Base-by-base conservation (phyloP, 2,888 invertebrate genomes). In the Phytoseiulus persimilis region DNA sequence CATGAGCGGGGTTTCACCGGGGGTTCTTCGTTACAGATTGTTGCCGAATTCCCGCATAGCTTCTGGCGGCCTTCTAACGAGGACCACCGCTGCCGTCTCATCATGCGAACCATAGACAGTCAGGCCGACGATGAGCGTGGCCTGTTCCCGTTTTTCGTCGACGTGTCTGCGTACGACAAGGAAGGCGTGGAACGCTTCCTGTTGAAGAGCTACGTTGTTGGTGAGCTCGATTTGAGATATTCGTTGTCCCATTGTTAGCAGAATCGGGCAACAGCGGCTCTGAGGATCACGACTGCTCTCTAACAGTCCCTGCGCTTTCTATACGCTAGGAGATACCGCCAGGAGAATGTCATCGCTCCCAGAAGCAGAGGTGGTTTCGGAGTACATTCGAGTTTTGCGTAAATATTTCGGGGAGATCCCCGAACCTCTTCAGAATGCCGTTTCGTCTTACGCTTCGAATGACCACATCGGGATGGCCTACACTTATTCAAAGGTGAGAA, bases 381-480 rank as follows among this genome's bases (percentile, higher is more conserved):
- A 87, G 45, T 87, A 87, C 45, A 45, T 87, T 23, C 32, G 45
- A 14, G 33, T 87, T 6, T 14, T 87, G 87, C 32, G 87, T 6
- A 87, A 87, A 33, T 39, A 39, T 31, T 87, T 87, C 33, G 87
- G 87, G n/a, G 87, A 87, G 87, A 87, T 87, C 9, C 87, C 87
- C 0, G 87, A 87, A 87, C 87, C 87, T 39, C 33, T 87, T 5
- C 87, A 87, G 33, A 39, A n/a, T 33, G 39, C 28, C 14, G 87
- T 87, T 23, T 87, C 87, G 3, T n/a, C 28, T 39, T 87, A 31
- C 45, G 32, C 39, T 1, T 87, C 87, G 28, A 87, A 87, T 23
- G 87, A 87, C 28, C 87, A 87, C n/a, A 87, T 87, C 11, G 87
- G 87, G 14, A 87, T 87, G 87, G 87, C 87, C 9, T 87, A 87